Evolutionary conservation across 1,140 invertebrate genomes (phyloP).

Genomic region (Anthonomus grandis): DNA sequence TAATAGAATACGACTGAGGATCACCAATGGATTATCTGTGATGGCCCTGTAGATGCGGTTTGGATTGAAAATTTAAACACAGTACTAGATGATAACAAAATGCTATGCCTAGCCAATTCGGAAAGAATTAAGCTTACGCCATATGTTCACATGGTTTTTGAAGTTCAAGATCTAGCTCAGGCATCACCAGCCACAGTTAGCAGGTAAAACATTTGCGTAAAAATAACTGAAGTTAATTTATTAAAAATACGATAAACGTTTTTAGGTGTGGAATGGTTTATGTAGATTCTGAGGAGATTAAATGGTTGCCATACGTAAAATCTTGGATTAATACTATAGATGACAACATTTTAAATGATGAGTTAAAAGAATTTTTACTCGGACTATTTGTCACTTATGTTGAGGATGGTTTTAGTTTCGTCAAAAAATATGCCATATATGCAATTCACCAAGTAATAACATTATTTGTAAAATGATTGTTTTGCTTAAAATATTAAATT

Average conservation of each 20-base stretch:
- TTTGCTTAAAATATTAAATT: constrained; percentile 17
- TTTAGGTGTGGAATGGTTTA: constrained; percentile 82
- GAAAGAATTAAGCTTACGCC: constrained; percentile 86
- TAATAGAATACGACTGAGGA: constrained; percentile 55
- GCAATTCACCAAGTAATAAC: constrained; percentile 56
- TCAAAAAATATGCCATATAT: constrained; percentile 61
- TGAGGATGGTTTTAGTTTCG: constrained; percentile 61
- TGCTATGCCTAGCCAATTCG: constrained; percentile 81
- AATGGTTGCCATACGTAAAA: constrained; percentile 75
- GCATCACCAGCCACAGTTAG: constrained; percentile 88
- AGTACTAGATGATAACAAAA: constrained; percentile 91
- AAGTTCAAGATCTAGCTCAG: constrained; percentile 82
- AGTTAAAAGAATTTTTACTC: constrained; percentile 56
- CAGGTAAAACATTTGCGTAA: constrained; percentile 43
- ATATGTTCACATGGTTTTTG: constrained; percentile 82
- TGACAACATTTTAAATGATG: constrained; percentile 53
- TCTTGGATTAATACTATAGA: constrained; percentile 70
- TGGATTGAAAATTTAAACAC: constrained; percentile 97
- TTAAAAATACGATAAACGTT: too few relatives aligned
- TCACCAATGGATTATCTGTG: constrained; percentile 81
- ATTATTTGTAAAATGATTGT: not conserved
- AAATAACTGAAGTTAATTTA: constrained; percentile 3
- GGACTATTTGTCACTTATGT: constrained; percentile 62
- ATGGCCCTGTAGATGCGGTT: constrained; percentile 90
- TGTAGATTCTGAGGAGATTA: constrained; percentile 76